Evolutionary conservation across 2,113 vertebrate genomes (phyloP).

Genomic region (Delphinapterus leucas): DNA sequence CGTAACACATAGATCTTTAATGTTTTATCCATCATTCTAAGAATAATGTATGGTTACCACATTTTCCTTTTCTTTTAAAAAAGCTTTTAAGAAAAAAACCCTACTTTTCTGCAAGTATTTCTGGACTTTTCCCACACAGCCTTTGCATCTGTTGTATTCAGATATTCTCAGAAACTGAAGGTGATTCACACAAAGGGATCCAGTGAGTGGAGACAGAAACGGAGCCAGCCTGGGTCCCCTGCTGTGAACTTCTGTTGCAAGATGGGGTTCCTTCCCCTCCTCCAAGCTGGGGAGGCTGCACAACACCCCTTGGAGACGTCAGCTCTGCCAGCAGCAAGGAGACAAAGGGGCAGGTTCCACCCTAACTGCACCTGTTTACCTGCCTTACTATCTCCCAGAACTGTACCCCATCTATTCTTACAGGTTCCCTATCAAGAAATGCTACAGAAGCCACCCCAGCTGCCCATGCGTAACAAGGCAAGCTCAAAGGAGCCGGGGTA

Average conservation of each 20-base stretch:
- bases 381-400: background rate
- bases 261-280: background rate
- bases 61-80: background rate
- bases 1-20: rapidly evolving
- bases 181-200: background rate
- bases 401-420: rapidly evolving
- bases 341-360: too few species aligned
- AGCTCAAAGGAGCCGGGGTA: background rate
- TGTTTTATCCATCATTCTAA: background rate
- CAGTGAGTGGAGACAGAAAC: too few species aligned
- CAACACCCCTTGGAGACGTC: background rate
- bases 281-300: rapidly evolving
- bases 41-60: background rate
- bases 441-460: background rate
- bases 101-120: background rate
- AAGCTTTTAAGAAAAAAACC: background rate
- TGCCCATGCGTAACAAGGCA: background rate
- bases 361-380: rapidly evolving
- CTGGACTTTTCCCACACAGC: background rate
- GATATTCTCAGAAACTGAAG: background rate
- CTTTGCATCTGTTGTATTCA: background rate
- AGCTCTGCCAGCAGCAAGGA: too few species aligned
- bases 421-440: background rate
- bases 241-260: rapidly evolving
- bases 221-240: background rate